These are phyloP conservation scores for Philypnodon macrostomus DNA, from an alignment of 2,797 vertebrate species.

Conservation along the genomic window DNA sequence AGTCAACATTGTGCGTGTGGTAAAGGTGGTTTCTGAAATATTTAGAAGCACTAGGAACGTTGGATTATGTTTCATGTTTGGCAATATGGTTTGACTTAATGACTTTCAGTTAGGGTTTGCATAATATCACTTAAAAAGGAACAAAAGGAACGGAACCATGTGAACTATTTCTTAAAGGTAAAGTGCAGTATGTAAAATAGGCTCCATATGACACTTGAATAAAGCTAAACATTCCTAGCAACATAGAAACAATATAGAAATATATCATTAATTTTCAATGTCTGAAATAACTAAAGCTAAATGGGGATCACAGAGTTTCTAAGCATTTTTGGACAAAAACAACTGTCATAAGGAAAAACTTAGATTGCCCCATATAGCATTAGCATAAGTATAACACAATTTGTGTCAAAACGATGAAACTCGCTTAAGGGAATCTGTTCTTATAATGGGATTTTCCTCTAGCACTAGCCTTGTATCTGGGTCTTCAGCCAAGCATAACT, in stretches of 20 bases:
- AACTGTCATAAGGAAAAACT: no score
- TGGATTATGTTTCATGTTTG: neutral
- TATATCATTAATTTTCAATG: no score
- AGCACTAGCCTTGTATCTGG: slow-evolving; percentile 20
- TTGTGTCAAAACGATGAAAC: neutral
- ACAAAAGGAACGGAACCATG: neutral
- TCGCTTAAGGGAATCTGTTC: neutral
- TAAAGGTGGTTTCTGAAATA: neutral
- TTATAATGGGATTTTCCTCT: slow-evolving; percentile 2
- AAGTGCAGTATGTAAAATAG: neutral
- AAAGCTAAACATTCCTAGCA: no score
- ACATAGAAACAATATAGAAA: no score
- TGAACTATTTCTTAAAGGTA: neutral
- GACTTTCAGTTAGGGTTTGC: neutral
- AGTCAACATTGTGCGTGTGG: neutral
- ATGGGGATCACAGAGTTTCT: no score
- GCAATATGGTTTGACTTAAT: no score
- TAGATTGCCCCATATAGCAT: no score
- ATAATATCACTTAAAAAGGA: neutral
- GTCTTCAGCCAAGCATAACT: slow-evolving; percentile 35
- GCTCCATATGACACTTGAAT: no score
- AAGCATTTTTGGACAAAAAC: no score
- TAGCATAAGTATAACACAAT: no score
- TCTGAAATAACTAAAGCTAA: no score
- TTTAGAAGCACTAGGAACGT: neutral